Base-by-base conservation (phyloP, 2,888 invertebrate genomes). In the Chrysodeixis includens region DNA sequence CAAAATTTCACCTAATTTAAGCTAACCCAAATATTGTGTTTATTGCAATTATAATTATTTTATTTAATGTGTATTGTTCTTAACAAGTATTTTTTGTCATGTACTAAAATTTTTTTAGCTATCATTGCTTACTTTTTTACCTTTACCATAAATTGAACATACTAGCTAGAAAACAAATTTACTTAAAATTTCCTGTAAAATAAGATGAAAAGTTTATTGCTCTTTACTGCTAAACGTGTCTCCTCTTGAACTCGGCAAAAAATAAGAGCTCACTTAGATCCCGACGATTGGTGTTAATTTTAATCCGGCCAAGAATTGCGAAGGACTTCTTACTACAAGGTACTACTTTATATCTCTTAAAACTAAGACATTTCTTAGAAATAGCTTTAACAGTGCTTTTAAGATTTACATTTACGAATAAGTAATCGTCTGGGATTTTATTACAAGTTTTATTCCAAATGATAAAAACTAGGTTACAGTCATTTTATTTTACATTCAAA, bases 381-480 rank as follows among this genome's bases (percentile, higher is more conserved):
- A 40, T 40, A n/a, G 7, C 40, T 40, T 40, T 40, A 40, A 0
- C 40, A 40, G 40, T n/a, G 40, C 40, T 40, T 40, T n/a, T n/a
- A 40, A 40, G 40, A 40, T 40, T 40, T 40, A 40, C n/a, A 40
- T 40, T 40, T 40, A 40, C 40, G 40, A 40, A 40, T 40, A n/a
- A 40, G n/a, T n/a, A 6, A n/a, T 40, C 40, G 40, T 14, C n/a
- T 6, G 40, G 40, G 40, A 14, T 40, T 40, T 40, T n/a, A 40
- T 40, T 40, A n/a, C 40, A n/a, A 40, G 26, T 26, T 6, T 26
- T 26, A 26, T 6, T 26, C 6, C 26, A 26, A 26, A 26, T 26
- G 6, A 26, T 26, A 26, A 26, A 26, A 26, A 26, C 26, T 26
- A 26, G 26, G 26, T 26, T 26, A 26, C 26, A 26, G 26, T 26